These are phyloP conservation scores for Andinoacara biseriatus DNA, from an alignment of 2,113 vertebrate species.

Conservation along the genomic window DNA sequence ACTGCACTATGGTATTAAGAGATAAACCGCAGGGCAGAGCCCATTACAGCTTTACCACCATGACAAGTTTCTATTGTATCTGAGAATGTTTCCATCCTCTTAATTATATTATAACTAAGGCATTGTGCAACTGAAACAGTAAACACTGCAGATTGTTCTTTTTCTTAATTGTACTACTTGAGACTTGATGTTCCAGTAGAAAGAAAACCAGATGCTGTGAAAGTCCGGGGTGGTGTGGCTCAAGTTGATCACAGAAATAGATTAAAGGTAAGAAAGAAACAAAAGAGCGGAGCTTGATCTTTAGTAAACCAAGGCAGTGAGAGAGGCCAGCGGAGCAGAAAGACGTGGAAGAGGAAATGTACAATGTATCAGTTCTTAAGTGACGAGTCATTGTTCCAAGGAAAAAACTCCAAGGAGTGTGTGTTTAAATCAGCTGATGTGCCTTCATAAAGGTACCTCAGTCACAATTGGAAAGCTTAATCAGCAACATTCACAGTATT, in stretches of 20 bases:
- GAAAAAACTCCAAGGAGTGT: neutral
- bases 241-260: neutral
- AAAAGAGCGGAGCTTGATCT: conserved; percentile 31
- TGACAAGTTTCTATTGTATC: conserved; percentile 17
- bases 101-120: neutral
- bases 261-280: neutral
- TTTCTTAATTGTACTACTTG: neutral
- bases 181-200: neutral
- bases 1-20: conserved; percentile 19
- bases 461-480: neutral
- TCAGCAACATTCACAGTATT: neutral
- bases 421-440: neutral
- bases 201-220: neutral
- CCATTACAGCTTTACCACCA: neutral
- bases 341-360: conserved; percentile 23
- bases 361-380: neutral
- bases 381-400: neutral
- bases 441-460: neutral
- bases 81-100: conserved; percentile 9
- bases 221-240: neutral
- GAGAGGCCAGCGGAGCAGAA: conserved; percentile 20
- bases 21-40: conserved; percentile 23
- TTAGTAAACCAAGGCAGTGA: neutral
- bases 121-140: neutral
- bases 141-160: neutral